These are phyloP conservation scores for human (Homo sapiens) DNA, from an alignment of 2,113 vertebrate species.

Conservation along the genomic window GRCh38 chr12:22471001-22471500, in stretches of 20 bases:
- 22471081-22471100: neutral
- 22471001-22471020: neutral
- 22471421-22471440: constrained; percentile 97
- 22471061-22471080: neutral
- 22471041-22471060: neutral
- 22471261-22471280: neutral
- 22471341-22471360: neutral
- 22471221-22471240: neutral
- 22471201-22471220: neutral
- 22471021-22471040: constrained; percentile 14
- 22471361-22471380: neutral
- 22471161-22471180: neutral
- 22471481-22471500: constrained; percentile 92
- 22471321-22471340: neutral
- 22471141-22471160: neutral
- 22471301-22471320: neutral
- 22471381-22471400: constrained; percentile 82
- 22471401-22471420: constrained; percentile 97
- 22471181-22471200: neutral
- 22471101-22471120: neutral
- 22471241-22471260: neutral
- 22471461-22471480: constrained; percentile 98
- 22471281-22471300: neutral
- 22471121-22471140: neutral
- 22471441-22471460: constrained; percentile 97